phyloP scores from a whole-genome alignment of 2,113 vertebrate species.

The Myiozetetes cayanensis region DNA sequence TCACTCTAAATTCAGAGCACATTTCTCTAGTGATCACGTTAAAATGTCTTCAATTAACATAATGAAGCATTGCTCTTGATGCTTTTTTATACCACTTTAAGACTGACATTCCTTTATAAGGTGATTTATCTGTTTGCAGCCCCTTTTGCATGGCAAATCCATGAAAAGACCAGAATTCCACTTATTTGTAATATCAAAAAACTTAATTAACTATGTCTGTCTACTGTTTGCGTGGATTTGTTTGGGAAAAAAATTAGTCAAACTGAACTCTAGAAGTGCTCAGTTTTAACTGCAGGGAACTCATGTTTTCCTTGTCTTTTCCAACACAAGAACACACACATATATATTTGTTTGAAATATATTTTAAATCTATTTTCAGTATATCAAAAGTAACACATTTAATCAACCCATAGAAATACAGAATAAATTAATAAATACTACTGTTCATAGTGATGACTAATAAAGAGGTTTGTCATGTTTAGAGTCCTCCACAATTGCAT shows the following conservation, averaged over 20 bases:
- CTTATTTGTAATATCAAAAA: neutral
- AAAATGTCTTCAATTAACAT: neutral
- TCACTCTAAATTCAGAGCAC: neutral
- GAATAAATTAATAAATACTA: neutral
- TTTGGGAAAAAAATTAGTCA: neutral
- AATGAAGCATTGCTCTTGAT: neutral
- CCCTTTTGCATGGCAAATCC: neutral
- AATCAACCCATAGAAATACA: neutral
- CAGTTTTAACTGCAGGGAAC: neutral
- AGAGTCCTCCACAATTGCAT: neutral
- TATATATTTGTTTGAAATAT: neutral
- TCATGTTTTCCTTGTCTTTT: neutral
- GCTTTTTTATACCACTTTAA: neutral
- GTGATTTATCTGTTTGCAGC: neutral
- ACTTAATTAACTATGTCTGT: neutral
- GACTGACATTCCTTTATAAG: neutral
- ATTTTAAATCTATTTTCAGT: neutral
- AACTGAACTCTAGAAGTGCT: neutral
- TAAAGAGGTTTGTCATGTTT: neutral
- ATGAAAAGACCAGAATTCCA: neutral
- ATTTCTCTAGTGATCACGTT: neutral
- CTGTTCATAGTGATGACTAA: neutral
- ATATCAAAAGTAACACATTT: neutral
- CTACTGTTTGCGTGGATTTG: neutral
- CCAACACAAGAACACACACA: neutral